These are phyloP conservation scores for Oedothorax gibbosus DNA, from an alignment of 1,140 invertebrate genomes.

Conservation along the genomic window DNA sequence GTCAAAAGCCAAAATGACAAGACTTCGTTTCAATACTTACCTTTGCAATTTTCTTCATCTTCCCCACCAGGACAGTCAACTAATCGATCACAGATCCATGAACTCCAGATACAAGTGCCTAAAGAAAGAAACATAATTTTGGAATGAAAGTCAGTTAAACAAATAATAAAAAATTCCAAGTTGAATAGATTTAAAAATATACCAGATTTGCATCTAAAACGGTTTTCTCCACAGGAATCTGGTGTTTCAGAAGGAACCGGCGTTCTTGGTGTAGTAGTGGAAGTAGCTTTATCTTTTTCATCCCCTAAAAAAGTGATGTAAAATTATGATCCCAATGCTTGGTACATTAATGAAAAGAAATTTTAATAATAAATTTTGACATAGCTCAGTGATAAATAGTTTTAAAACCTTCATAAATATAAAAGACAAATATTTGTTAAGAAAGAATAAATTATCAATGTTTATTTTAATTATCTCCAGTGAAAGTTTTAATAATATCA, in stretches of 20 bases:
- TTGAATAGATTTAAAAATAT: neutral
- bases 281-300: constrained; percentile 68
- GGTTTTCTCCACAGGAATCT: constrained; percentile 73
- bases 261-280: constrained; percentile 68
- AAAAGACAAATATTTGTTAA: no score
- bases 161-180: no score
- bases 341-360: no score
- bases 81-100: constrained; percentile 81
- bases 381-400: no score
- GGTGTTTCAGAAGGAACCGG: constrained; percentile 64
- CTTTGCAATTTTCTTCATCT: constrained; percentile 80
- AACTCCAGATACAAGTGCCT: constrained; percentile 80
- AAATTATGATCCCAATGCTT: no score
- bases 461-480: no score
- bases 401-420: no score
- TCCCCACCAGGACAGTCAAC: constrained; percentile 79
- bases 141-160: neutral
- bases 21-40: constrained; percentile 79
- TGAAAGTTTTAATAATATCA: no score
- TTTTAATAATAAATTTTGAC: no score
- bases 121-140: constrained; percentile 37
- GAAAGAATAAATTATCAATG: no score
- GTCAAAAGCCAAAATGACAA: neutral
- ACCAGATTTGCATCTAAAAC: constrained; percentile 81
- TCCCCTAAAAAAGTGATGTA: constrained; percentile 27